Conservation (phyloP, 2,888 invertebrate species). For the Scaptomyza flava region DNA sequence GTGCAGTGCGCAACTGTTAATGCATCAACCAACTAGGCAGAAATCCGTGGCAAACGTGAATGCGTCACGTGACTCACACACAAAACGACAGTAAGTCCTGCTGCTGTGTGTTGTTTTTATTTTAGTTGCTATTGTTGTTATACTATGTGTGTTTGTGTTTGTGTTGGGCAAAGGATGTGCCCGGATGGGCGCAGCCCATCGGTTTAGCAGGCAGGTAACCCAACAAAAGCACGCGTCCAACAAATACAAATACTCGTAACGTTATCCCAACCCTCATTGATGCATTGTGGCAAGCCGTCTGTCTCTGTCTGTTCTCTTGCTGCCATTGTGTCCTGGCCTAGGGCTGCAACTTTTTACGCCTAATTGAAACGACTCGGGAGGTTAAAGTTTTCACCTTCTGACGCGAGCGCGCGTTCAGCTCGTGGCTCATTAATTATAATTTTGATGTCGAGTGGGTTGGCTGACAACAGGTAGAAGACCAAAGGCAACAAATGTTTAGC, state of each 20-base stretch:
- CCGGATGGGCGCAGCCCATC: slow-evolving; percentile 70
- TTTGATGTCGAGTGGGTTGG: slow-evolving; percentile 60
- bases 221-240: slow-evolving; percentile 43
- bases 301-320: background rate
- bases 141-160: background rate
- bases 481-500: background rate
- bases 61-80: slow-evolving; percentile 76
- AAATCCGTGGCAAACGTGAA: slow-evolving; percentile 61
- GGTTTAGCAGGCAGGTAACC: slow-evolving; percentile 34
- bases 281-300: slow-evolving; percentile 29
- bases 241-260: slow-evolving; percentile 19
- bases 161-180: slow-evolving; percentile 71
- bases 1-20: slow-evolving; percentile 51
- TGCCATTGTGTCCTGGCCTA: slow-evolving; percentile 11
- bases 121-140: slow-evolving; percentile 26
- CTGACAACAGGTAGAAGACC: slow-evolving; percentile 67
- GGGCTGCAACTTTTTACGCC: slow-evolving; percentile 68
- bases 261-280: slow-evolving; percentile 62
- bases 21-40: slow-evolving; percentile 57
- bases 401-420: slow-evolving; percentile 60
- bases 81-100: slow-evolving; percentile 33
- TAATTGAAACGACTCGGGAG: slow-evolving; percentile 67
- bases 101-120: slow-evolving; percentile 31
- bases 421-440: slow-evolving; percentile 77
- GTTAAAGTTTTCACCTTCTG: slow-evolving; percentile 72